Evolutionary conservation across 2,888 invertebrate genomes (phyloP).

Genomic region (Lithosia quadra): DNA sequence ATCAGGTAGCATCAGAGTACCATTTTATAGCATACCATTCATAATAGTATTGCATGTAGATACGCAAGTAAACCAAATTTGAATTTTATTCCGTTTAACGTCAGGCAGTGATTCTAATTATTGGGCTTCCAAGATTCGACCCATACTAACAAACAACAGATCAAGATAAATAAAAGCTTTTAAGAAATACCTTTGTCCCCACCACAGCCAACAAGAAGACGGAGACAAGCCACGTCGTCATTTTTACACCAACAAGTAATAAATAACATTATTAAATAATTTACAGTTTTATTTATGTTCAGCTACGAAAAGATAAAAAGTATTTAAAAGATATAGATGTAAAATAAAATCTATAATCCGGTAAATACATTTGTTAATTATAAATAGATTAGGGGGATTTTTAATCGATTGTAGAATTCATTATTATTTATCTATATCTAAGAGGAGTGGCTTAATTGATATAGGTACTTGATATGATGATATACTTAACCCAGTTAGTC

Average conservation of each 20-base stretch:
- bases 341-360: slow-evolving; percentile 36
- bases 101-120: no score
- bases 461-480: neutral
- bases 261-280: slow-evolving; percentile 9
- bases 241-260: slow-evolving; percentile 39
- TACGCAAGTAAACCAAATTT: no score
- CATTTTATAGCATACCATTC: no score
- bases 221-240: slow-evolving; percentile 41
- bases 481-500: neutral
- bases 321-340: slow-evolving; percentile 23
- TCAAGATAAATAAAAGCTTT: no score
- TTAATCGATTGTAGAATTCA: neutral
- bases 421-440: no score
- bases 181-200: slow-evolving; percentile 48
- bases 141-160: no score
- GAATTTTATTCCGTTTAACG: no score
- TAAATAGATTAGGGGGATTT: neutral
- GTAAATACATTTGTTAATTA: neutral
- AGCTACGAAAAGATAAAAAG: slow-evolving; percentile 43
- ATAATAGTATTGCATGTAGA: no score
- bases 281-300: slow-evolving; percentile 31
- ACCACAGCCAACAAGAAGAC: slow-evolving; percentile 48
- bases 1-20: no score
- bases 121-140: no score
- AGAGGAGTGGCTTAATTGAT: neutral